Evolutionary conservation across 2,888 invertebrate genomes (phyloP).

Genomic region (Selenia dentaria): DNA sequence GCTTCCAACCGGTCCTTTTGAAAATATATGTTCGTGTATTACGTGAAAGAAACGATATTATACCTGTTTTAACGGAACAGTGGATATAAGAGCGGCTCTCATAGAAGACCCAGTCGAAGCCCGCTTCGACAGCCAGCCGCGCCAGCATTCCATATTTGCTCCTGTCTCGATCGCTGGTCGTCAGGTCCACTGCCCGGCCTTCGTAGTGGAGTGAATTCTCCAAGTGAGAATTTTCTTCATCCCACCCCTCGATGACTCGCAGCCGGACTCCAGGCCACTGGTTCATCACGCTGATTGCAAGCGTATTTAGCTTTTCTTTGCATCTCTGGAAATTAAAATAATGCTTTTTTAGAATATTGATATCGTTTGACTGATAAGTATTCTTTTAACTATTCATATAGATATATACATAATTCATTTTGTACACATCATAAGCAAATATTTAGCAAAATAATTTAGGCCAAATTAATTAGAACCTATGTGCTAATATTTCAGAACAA

Average conservation of each 20-base stretch:
- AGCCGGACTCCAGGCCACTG: conserved; percentile 98
- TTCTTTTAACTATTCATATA: too few relatives aligned
- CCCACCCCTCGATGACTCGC: conserved; percentile 98
- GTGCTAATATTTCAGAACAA: conserved; percentile 24
- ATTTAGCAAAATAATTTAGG: conserved; percentile 1
- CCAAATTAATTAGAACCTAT: conserved; percentile 22
- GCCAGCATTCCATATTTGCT: conserved; percentile 98
- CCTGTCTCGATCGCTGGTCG: conserved; percentile 96
- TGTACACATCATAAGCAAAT: not conserved
- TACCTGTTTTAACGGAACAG: conserved; percentile 99
- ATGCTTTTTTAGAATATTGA: not conserved
- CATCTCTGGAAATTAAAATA: conserved; percentile 90
- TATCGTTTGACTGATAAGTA: too few relatives aligned
- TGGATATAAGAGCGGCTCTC: conserved; percentile 97
- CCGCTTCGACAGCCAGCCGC: conserved; percentile 97
- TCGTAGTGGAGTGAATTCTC: conserved; percentile 97
- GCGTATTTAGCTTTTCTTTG: conserved; percentile 96
- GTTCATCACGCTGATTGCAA: conserved; percentile 98
- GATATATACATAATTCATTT: too few relatives aligned
- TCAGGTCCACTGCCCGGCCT: conserved; percentile 97
- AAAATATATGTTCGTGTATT: too few relatives aligned
- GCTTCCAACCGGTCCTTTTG: too few relatives aligned
- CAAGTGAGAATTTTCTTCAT: conserved; percentile 92
- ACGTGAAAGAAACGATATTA: too few relatives aligned
- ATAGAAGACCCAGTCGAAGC: conserved; percentile 99